Percentiles rank a stretch among this genome's conserved stretches.
Conservation (phyloP, 1,140 invertebrate genomes). For the Chelonus insularis region DNA sequence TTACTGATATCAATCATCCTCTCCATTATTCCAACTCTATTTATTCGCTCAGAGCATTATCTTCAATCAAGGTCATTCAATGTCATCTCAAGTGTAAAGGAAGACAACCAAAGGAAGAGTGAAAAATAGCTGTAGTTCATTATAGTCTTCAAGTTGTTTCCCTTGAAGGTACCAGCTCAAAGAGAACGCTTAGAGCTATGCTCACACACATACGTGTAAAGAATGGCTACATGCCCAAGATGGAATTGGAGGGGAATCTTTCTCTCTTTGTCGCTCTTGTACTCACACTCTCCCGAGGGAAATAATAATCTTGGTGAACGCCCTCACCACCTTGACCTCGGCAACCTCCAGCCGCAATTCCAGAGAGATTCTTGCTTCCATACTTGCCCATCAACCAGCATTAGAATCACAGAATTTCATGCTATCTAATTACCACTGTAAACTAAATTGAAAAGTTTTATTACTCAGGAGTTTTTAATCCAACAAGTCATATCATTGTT, state of each 20-base stretch:
- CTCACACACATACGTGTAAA: not conserved
- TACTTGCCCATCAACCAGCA: not conserved
- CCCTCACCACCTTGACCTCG: slow-evolving; percentile 45
- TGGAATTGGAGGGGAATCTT: slow-evolving; percentile 13
- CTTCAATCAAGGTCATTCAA: slow-evolving; percentile 8
- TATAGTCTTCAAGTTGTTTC: slow-evolving; percentile 9
- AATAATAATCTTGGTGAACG: slow-evolving; percentile 48
- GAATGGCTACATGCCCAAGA: not conserved
- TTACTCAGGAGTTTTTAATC: not conserved
- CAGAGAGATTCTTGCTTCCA: slow-evolving; percentile 25
- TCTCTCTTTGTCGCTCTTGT: not conserved
- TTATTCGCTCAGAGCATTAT: not conserved
- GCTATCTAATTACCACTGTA: too few relatives aligned
- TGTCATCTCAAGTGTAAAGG: not conserved
- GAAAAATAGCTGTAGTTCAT: not conserved
- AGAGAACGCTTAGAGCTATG: slow-evolving; percentile 2
- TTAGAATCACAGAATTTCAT: too few relatives aligned
- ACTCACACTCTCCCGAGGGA: slow-evolving; percentile 25
- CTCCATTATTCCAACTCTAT: not conserved
- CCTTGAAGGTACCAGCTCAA: slow-evolving; percentile 7
- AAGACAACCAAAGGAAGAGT: not conserved
- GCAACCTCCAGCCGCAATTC: slow-evolving; percentile 31
- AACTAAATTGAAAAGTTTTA: too few relatives aligned
- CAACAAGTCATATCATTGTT: not conserved
- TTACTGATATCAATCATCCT: slow-evolving; percentile 5